These are phyloP conservation scores for Ischnura elegans DNA, from an alignment of 2,888 invertebrate genomes.

Conservation along the genomic window DNA sequence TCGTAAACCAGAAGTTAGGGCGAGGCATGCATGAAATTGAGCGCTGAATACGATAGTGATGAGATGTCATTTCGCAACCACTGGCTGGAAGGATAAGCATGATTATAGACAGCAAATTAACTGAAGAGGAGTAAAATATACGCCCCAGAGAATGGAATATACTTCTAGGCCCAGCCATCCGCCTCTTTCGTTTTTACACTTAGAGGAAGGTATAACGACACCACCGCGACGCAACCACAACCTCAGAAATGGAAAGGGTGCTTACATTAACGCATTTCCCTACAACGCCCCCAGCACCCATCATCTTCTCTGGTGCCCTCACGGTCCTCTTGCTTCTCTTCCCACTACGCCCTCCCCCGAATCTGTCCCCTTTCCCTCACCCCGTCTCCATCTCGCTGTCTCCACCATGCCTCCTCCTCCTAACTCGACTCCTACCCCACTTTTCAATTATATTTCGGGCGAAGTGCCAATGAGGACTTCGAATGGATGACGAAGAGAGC, in stretches of 20 bases:
- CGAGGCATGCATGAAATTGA: not conserved
- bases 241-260: conserved; percentile 41
- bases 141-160: not conserved
- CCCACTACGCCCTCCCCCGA: conserved; percentile 2
- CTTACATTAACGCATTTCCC: conserved; percentile 43
- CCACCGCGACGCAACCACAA: conserved; percentile 32
- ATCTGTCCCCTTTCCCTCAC: not conserved
- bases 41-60: not conserved
- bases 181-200: not conserved
- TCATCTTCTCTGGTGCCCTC: not conserved
- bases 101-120: conserved; percentile 42
- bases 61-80: not conserved
- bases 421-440: not conserved
- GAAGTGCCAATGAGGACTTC: conserved; percentile 62
- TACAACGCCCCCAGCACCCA: not conserved
- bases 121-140: conserved; percentile 52
- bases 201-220: conserved; percentile 44
- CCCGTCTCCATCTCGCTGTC: not conserved
- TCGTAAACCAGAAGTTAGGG: not conserved
- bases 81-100: not conserved
- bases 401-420: not conserved
- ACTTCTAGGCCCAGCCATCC: not conserved
- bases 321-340: not conserved
- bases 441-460: conserved; percentile 63
- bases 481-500: conserved; percentile 37